phyloP scores from a whole-genome alignment of 2,113 vertebrate genomes.

The Ictalurus punctatus region DNA sequence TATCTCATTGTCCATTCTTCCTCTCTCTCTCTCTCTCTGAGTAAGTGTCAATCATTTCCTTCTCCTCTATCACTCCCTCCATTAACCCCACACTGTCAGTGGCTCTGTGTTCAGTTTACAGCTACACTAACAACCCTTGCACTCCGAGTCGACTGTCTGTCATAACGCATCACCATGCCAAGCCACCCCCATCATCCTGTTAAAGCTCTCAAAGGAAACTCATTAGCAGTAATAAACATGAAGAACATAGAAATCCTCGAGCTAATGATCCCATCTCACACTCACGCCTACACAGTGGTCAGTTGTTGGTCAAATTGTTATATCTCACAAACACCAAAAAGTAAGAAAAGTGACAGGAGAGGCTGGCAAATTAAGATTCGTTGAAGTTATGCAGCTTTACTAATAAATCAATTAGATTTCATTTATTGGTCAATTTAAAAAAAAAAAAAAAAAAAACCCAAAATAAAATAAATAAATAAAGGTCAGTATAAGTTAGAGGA shows the following conservation, averaged over 20 bases:
- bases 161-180: constrained; percentile 38
- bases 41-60: not conserved
- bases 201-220: constrained; percentile 20
- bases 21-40: not conserved
- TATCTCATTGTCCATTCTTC: not conserved
- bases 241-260: not conserved
- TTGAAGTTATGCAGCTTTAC: not conserved
- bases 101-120: constrained; percentile 44
- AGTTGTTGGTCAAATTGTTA: not conserved
- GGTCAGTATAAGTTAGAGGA: not conserved
- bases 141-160: constrained; percentile 18
- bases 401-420: not conserved
- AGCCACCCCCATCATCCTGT: constrained; percentile 7
- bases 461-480: not conserved
- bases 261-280: not conserved
- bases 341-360: not conserved
- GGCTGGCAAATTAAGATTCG: not conserved
- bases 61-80: constrained; percentile 9
- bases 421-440: no score
- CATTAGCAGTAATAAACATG: constrained; percentile 15
- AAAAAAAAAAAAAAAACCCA: not conserved
- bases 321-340: not conserved
- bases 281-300: not conserved
- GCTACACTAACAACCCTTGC: constrained; percentile 22
- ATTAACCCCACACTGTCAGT: constrained; percentile 38